Base-by-base conservation (phyloP, 2,113 vertebrate species). In the Erpornis zantholeuca region DNA sequence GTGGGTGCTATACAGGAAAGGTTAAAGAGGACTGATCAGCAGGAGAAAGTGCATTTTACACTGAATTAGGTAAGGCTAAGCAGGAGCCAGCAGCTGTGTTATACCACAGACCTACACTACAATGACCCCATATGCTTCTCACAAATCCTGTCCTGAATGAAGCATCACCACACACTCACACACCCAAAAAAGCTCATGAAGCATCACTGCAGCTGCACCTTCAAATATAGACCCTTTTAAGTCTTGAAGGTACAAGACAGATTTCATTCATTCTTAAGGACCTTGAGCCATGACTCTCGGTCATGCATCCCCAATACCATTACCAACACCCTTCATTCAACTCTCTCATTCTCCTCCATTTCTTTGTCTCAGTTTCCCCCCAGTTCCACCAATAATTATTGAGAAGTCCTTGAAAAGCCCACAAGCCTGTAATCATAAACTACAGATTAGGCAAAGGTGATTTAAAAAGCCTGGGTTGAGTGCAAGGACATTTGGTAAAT, bases 21-120 rank as follows among this genome's bases (percentile, higher is more conserved):
- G 89, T 91, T 95, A 95, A 94, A 76, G 12, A 56, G 82, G 64
- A 78, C 57, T 86, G 78, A 91, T 60, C 81, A 64, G 91, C 60
- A 91, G 81, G 15, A 78, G 25, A 71, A 95, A 95, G 60, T 27
- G 40, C 22, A 71, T 85, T 95, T 96, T 88, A 86, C 70, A 82
- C 53, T 54, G 80, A 64, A 65, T 95, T 86, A 81, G 35, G 61
- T 33, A 88, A 40, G 11, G 52, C 64, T 88, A 64, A 86, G 36
- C 61, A 81, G 81, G 70, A 95, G 72, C 35, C 60, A 85, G 71
- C 49, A 87, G 70, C 61, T 63, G n/a, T 17, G 36, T 33, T 65
- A 14, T 0, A 47, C 4, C 25, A 31, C 25, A 66, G 14, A 52
- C 75, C 60, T 36, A 2, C 9, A 20, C 50, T 7, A 3, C 0